These are phyloP conservation scores for Drosophila mercatorum DNA, from an alignment of 2,888 invertebrate genomes.

Conservation along the genomic window DNA sequence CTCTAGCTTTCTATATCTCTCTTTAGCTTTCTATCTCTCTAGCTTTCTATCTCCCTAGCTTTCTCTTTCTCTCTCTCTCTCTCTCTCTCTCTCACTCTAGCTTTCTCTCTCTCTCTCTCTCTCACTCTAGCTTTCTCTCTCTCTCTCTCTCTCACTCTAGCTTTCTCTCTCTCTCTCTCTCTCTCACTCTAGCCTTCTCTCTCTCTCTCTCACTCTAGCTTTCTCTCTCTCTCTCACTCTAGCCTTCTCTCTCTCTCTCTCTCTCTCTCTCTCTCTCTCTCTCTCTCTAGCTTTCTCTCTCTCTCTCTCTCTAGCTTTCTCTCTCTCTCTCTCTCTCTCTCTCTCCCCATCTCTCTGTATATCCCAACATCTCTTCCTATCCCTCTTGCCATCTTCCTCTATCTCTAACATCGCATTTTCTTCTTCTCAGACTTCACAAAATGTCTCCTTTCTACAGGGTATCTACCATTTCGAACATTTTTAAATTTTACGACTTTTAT, in stretches of 20 bases:
- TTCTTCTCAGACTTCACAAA: neutral
- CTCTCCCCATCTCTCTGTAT: too few species aligned
- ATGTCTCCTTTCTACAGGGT: neutral
- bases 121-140: neutral
- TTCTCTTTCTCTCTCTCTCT: neutral
- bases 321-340: too few species aligned
- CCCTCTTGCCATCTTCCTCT: too few species aligned
- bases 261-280: neutral
- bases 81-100: too few species aligned
- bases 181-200: too few species aligned
- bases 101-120: neutral
- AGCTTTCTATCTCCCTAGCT: too few species aligned
- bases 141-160: neutral
- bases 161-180: neutral
- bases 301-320: neutral
- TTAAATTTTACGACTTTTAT: conserved; percentile 10
- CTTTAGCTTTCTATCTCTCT: neutral
- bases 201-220: too few species aligned
- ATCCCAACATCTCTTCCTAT: too few species aligned
- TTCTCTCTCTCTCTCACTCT: neutral
- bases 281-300: neutral
- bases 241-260: too few species aligned
- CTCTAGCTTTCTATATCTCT: too few species aligned
- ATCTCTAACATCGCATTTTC: too few species aligned
- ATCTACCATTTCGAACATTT: neutral